phyloP scores from a whole-genome alignment of 2,888 invertebrate species.

The Antitype chi region DNA sequence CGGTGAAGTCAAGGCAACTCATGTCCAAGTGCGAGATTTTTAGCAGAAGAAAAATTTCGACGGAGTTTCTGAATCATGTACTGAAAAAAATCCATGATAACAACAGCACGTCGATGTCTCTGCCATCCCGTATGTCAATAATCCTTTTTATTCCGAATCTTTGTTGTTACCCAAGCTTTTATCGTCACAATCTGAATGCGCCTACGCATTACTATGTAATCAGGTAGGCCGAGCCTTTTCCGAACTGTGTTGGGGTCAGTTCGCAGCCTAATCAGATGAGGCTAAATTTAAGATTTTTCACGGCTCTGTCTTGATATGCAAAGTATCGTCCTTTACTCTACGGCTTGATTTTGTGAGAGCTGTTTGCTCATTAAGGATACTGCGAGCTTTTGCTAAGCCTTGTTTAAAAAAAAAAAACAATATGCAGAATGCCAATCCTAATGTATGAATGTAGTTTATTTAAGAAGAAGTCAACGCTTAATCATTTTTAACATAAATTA shows the following conservation, averaged over 20 bases:
- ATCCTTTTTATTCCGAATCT: constrained; percentile 5
- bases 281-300: constrained; percentile 27
- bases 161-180: constrained; percentile 29
- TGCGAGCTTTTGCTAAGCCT: background rate
- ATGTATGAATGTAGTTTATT: background rate
- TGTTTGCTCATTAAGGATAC: too few species aligned
- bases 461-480: background rate
- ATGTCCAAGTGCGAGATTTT: too few species aligned
- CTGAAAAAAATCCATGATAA: too few species aligned
- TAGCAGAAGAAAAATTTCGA: too few species aligned
- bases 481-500: background rate
- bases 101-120: too few species aligned
- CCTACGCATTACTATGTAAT: constrained; percentile 48
- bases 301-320: constrained; percentile 5
- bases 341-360: constrained; percentile 9
- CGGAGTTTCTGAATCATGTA: too few species aligned
- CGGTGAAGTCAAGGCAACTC: too few species aligned
- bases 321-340: background rate
- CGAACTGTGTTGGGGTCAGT: constrained; percentile 50
- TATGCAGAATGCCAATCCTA: too few species aligned
- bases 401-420: background rate
- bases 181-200: constrained; percentile 37
- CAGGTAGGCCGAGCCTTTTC: constrained; percentile 34
- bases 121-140: background rate
- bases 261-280: constrained; percentile 41